These are phyloP conservation scores for Cottus gobio DNA, from an alignment of 2,113 vertebrate species.

Conservation along the genomic window DNA sequence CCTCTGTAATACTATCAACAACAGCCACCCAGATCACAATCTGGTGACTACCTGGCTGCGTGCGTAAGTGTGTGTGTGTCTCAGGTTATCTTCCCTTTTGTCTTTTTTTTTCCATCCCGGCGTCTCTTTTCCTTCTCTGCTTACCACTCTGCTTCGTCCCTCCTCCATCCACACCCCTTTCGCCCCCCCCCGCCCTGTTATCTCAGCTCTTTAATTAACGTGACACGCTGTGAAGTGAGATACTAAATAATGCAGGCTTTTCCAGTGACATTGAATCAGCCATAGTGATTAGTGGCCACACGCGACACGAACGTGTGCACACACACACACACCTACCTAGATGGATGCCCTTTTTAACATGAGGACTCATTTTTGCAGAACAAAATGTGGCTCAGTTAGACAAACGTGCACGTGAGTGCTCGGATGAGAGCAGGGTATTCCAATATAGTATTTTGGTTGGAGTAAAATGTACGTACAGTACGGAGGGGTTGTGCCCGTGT, in stretches of 20 bases:
- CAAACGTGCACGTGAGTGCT: slow-evolving; percentile 6
- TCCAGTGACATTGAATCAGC: slow-evolving; percentile 74
- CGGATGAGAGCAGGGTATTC: not conserved
- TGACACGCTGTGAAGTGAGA: slow-evolving; percentile 75
- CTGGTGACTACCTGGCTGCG: slow-evolving; percentile 53
- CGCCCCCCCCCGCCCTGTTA: slow-evolving; percentile 50
- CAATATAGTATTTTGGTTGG: not conserved
- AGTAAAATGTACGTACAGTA: not conserved
- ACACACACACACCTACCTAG: slow-evolving; percentile 15
- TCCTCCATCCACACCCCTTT: slow-evolving; percentile 23
- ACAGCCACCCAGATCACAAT: slow-evolving; percentile 61
- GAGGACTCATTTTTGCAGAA: slow-evolving; percentile 9
- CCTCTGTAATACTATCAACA: slow-evolving; percentile 61
- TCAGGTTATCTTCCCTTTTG: slow-evolving; percentile 40
- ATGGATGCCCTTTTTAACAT: slow-evolving; percentile 9
- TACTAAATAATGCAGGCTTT: slow-evolving; percentile 81
- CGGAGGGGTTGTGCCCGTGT: not conserved
- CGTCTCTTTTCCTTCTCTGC: slow-evolving; percentile 26
- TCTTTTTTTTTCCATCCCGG: slow-evolving; percentile 20
- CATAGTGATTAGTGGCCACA: slow-evolving; percentile 71
- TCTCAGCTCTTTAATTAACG: slow-evolving; percentile 79
- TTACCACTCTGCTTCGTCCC: slow-evolving; percentile 24
- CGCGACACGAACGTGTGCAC: slow-evolving; percentile 24
- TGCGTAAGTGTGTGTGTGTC: not conserved
- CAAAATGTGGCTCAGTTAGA: slow-evolving; percentile 3